Evolutionary conservation across 2,888 invertebrate genomes (phyloP), one percentile per base, ranked within the genome.

Genomic region (Seira ritae): DNA sequence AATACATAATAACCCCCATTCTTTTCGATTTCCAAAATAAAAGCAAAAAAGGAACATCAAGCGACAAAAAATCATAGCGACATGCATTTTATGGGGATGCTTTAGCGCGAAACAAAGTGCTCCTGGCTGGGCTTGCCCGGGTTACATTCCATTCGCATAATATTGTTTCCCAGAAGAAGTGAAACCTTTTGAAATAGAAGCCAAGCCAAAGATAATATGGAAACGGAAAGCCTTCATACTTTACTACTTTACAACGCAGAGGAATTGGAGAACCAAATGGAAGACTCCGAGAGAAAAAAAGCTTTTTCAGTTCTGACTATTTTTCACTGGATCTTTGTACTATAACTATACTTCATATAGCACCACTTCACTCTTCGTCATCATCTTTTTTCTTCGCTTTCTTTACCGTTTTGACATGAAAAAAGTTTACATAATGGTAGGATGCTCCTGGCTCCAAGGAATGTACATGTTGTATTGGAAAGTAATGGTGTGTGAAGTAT

Each of bases 381-480:
- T n/a, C n/a, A n/a, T n/a, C n/a, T n/a, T n/a, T n/a, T n/a, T n/a
- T 22, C 15, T 72, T 71, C n/a, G 31, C 12, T 62, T 72, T 60
- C 60, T 19, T 62, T 20, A 8, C 6, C 12, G 2, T 22, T 46
- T 24, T 46, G 46, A 70, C 70, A 46, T 17, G 70, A 8, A 12
- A n/a, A n/a, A 70, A 70, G 60, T 72, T 22, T 72, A 50, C 46
- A 46, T 50, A 24, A 46, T n/a, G n/a, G n/a, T n/a, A n/a, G n/a
- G n/a, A n/a, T n/a, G n/a, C n/a, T n/a, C n/a, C n/a, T n/a, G n/a
- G n/a, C n/a, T n/a, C n/a, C n/a, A n/a, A n/a, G n/a, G n/a, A n/a
- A n/a, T n/a, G n/a, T n/a, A n/a, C n/a, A n/a, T n/a, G n/a, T n/a
- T 42, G 42, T 42, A 42, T 42, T 6, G 6, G 6, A 8, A 42